Conservation (phyloP, 1,140 invertebrate genomes). For the Drosophila obscura region DNA sequence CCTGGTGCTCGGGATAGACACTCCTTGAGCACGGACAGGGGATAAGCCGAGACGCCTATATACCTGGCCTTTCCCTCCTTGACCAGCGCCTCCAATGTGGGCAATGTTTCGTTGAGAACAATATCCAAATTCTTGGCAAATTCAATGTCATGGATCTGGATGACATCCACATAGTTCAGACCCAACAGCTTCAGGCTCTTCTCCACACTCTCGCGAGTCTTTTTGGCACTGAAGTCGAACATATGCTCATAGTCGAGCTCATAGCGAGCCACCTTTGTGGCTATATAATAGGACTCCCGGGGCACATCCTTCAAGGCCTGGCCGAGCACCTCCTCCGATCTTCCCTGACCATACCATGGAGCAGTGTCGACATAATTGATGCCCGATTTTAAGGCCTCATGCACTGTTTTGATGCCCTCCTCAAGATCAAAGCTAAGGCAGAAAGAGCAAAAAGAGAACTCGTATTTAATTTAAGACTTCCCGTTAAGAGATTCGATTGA, state of each 20-base stretch:
- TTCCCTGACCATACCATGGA: constrained; percentile 95
- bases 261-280: constrained; percentile 96
- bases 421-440: constrained; percentile 82
- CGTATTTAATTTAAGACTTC: neutral
- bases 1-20: constrained; percentile 86
- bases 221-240: constrained; percentile 94
- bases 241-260: constrained; percentile 88
- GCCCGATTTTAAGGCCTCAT: constrained; percentile 90
- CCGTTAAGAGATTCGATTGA: constrained; percentile 2
- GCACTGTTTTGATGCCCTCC: constrained; percentile 89
- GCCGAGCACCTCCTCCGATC: constrained; percentile 91
- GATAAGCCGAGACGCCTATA: constrained; percentile 96
- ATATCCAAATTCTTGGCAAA: constrained; percentile 92
- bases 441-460: neutral
- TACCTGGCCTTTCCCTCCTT: constrained; percentile 90
- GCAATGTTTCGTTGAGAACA: constrained; percentile 93
- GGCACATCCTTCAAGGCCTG: constrained; percentile 92
- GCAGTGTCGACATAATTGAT: constrained; percentile 97
- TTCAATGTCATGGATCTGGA: constrained; percentile 96
- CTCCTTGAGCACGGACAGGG: constrained; percentile 90
- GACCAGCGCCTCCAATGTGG: constrained; percentile 90
- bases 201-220: constrained; percentile 90
- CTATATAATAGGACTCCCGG: constrained; percentile 92
- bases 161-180: constrained; percentile 93
- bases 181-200: constrained; percentile 90